Evolutionary conservation across 1,140 invertebrate genomes (phyloP), one percentile per base, ranked within the genome.

Genomic region (Agraylea sexmaculata): DNA sequence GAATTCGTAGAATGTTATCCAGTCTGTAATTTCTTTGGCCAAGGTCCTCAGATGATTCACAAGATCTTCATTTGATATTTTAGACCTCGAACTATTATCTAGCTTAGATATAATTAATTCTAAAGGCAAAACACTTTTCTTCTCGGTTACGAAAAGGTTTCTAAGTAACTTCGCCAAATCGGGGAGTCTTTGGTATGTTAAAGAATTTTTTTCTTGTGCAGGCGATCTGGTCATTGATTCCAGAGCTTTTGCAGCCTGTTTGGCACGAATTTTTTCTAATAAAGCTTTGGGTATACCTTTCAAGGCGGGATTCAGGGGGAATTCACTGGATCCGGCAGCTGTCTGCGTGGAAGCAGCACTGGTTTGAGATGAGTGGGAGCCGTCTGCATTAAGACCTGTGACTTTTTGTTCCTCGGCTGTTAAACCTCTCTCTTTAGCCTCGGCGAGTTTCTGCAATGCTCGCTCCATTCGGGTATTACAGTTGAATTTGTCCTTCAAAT

Each of bases 181-280:
- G 1, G 89, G 88, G 33, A 94, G 61, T 22, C 83, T 64, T 6
- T 71, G 71, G 51, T 91, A 78, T 53, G 83, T 73, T 20, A 74
- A 61, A 7, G 77, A 73, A 51, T 84, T 77, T 54, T 83, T 79
- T 31, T 83, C 78, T 52, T 80, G 75, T n/a, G 73, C 73, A 3
- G 78, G 74, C 21, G 80, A 74, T 44, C 83, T 68, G 1, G 83
- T 91, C 83, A 94, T 87, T 3, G 77, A 73, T 53, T 82, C 75
- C 28, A 87, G 58, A 2, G 83, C 77, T 55, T 85, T 90, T 1
- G 85, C 83, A 13, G 87, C 86, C 66, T 94, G 90, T 57, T 83
- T 86, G 13, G 86, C 87, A 50, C 88, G 75, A 17, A 94, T 84
- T 68, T 87, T 89, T 51, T 91, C 85, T 1, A 94, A 62, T 16